Percentiles rank a stretch among this genome's conserved stretches.
Conservation (phyloP, 1,140 invertebrate genomes). For the Diorhabda carinulata region DNA sequence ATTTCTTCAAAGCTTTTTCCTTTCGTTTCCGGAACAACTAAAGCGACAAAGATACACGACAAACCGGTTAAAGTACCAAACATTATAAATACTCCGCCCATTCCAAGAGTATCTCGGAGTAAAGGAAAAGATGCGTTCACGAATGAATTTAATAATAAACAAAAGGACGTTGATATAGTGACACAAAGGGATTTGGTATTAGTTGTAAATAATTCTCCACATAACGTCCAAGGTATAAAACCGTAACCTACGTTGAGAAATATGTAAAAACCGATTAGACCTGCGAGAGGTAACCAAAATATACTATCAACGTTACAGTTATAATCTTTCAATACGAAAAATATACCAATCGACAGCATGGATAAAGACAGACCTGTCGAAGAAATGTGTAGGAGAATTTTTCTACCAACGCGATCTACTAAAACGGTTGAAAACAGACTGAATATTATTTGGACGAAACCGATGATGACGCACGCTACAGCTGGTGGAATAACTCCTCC, state of each 20-base stretch:
- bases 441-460: slow-evolving; percentile 22
- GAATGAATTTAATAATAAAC: slow-evolving; percentile 74
- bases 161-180: slow-evolving; percentile 66
- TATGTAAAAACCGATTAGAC: slow-evolving; percentile 34
- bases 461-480: slow-evolving; percentile 23
- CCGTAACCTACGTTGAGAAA: slow-evolving; percentile 59
- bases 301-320: slow-evolving; percentile 22
- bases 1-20: slow-evolving; percentile 31
- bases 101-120: slow-evolving; percentile 58
- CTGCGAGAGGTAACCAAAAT: slow-evolving; percentile 35
- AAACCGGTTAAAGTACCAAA: slow-evolving; percentile 66
- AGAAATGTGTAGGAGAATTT: slow-evolving; percentile 25
- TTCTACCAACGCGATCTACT: slow-evolving; percentile 45
- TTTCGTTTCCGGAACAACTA: slow-evolving; percentile 48
- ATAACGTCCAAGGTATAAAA: slow-evolving; percentile 77
- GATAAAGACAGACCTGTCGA: slow-evolving; percentile 18
- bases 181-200: slow-evolving; percentile 70
- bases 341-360: slow-evolving; percentile 21
- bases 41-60: slow-evolving; percentile 50
- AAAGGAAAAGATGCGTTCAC: slow-evolving; percentile 69
- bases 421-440: slow-evolving; percentile 19
- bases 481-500: slow-evolving; percentile 52
- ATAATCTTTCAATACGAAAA: slow-evolving; percentile 26
- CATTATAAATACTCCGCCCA: slow-evolving; percentile 71
- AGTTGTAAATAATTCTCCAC: slow-evolving; percentile 75